Evolutionary conservation across 2,888 invertebrate genomes (phyloP).

Genomic region (Sinohyriopsis cumingii): DNA sequence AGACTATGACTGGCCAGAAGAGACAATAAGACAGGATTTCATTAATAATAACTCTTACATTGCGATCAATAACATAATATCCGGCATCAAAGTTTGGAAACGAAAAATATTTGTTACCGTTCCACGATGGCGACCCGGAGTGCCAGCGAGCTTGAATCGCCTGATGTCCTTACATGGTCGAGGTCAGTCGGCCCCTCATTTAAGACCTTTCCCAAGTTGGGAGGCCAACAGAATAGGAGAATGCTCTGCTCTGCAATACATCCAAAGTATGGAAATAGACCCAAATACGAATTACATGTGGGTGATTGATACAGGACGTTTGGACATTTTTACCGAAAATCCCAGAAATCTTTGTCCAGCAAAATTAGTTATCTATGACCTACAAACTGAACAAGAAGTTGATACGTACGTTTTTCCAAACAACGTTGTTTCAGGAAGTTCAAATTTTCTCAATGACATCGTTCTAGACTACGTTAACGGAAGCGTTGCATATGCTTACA

Average conservation of each 20-base stretch:
- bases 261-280: slow-evolving; percentile 41
- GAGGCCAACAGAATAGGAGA: slow-evolving; percentile 25
- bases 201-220: slow-evolving; percentile 34
- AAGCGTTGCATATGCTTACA: slow-evolving; percentile 27
- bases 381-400: slow-evolving; percentile 6
- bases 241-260: slow-evolving; percentile 32
- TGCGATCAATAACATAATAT: slow-evolving; percentile 37
- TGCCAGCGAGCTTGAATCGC: slow-evolving; percentile 37
- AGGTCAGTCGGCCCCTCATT: slow-evolving; percentile 2
- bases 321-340: slow-evolving; percentile 11
- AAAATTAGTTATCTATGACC: slow-evolving; percentile 29
- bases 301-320: slow-evolving; percentile 39
- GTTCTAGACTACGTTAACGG: slow-evolving; percentile 30
- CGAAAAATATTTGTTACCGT: slow-evolving; percentile 44
- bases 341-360: slow-evolving; percentile 30
- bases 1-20: slow-evolving; percentile 38
- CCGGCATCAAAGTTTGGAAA: slow-evolving; percentile 41
- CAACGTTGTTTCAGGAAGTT: slow-evolving; percentile 21
- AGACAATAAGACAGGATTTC: slow-evolving; percentile 11
- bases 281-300: slow-evolving; percentile 40
- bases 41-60: slow-evolving; percentile 23
- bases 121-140: slow-evolving; percentile 45
- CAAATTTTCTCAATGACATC: slow-evolving; percentile 37
- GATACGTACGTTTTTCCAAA: slow-evolving; percentile 21
- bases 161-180: slow-evolving; percentile 6